A percentile compares a stretch with the other conserved stretches of the same genome.
These are phyloP conservation scores for Centruroides sculpturatus DNA, from an alignment of 1,140 invertebrate species.

Conservation along the genomic window DNA sequence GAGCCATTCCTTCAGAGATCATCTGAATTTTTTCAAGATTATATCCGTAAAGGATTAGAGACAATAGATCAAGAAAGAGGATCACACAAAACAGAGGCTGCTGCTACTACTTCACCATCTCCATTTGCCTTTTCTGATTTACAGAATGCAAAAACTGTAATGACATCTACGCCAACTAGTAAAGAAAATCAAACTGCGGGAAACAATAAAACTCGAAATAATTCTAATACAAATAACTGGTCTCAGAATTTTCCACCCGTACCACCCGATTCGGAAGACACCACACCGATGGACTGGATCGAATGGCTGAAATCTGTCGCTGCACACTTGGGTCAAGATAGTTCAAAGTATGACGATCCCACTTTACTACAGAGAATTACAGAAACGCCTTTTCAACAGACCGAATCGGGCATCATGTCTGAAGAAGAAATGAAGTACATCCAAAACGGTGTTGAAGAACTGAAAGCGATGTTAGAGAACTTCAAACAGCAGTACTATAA, in stretches of 20 bases:
- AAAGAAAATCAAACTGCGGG: no score
- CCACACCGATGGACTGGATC: conserved; percentile 12
- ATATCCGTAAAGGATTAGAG: conserved; percentile 70
- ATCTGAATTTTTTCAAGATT: conserved; percentile 81
- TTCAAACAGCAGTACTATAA: no score
- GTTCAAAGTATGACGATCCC: conserved; percentile 13
- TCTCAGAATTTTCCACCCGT: conserved; percentile 11
- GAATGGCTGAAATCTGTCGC: conserved; percentile 15
- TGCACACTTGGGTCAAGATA: conserved; percentile 10
- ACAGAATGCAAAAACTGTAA: no score
- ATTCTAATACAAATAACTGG: neutral
- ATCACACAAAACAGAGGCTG: no score
- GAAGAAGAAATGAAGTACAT: no score
- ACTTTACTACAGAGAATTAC: conserved; percentile 4
- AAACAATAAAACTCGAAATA: no score
- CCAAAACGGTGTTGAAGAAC: no score
- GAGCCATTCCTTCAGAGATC: conserved; percentile 76
- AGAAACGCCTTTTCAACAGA: neutral
- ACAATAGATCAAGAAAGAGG: conserved; percentile 38
- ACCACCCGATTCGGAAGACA: conserved; percentile 9
- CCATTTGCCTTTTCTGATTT: no score
- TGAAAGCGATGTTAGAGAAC: no score
- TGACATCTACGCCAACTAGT: no score
- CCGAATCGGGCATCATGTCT: no score
- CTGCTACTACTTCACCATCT: no score